Evolutionary conservation across 1,140 invertebrate species (phyloP), one percentile per base, ranked within the genome.

Genomic region (Pachyrhynchus sulphureomaculatus): DNA sequence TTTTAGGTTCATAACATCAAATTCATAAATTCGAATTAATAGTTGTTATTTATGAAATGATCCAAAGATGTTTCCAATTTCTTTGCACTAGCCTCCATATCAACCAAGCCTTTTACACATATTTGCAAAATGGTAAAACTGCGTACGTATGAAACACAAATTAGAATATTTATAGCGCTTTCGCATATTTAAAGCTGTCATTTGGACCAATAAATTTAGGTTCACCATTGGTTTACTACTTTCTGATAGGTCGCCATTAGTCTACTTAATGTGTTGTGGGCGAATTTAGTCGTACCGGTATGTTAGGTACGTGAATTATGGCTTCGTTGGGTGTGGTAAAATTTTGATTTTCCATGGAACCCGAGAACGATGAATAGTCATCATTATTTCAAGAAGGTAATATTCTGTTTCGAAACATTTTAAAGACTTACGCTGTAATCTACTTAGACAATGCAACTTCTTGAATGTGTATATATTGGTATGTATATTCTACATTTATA

Each of bases 141-240:
- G 52, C 52, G 37, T 54, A 54, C 26, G 26, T 54, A 41, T 37
- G 29, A 54, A 54, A 54, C 36, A 37, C 52, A 56, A 56, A 56
- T 56, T 56, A 59, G 56, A 49, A 49, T 59, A 51, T 48, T 59
- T 59, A 48, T 59, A 26, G 44, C 44, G 32, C 56, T 51, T 47
- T 57, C 41, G 41, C 53, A 48, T 57, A 57, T 57, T 48, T 57
- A 48, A 57, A 47, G 45, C 41, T 59, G 56, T 49, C 56, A 59
- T 59, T 49, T 45, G 44, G 33, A 56, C 41, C 56, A 39, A 59
- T 59, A 59, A 59, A 59, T 59, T 59, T 49, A 49, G 56, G 32
- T 59, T 39, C 39, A 59, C 32, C 56, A 48, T 32, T 51, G 48
- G 56, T 59, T 57, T 57, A 47, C 54, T 36, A 41, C 54, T 15